Percentiles rank a stretch among this genome's conserved stretches.
Conservation (phyloP, 2,797 vertebrate genomes). For the Forpus xanthops region DNA sequence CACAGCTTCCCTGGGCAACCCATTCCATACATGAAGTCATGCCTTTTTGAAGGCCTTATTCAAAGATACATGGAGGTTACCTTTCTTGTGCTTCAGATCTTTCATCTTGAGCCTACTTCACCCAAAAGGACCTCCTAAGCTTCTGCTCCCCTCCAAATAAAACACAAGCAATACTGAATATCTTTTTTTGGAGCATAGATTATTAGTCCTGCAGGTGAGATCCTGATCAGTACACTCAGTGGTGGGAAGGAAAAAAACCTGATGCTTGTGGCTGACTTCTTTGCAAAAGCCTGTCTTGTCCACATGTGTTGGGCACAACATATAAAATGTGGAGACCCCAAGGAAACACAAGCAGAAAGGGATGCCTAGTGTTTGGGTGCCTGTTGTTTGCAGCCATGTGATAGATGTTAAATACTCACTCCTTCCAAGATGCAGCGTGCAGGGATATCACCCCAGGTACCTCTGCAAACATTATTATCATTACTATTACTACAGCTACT, state of each 20-base stretch:
- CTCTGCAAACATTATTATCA: background rate
- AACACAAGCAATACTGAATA: background rate
- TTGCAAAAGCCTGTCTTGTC: background rate
- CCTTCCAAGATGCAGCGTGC: background rate
- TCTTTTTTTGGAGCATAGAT: background rate
- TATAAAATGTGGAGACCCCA: fast-evolving
- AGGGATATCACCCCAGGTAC: background rate
- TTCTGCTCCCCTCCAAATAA: background rate
- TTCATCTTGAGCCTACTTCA: background rate
- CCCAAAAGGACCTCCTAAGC: background rate
- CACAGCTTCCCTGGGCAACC: too few relatives aligned
- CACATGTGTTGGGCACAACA: background rate
- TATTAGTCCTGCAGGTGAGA: background rate
- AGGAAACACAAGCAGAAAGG: background rate
- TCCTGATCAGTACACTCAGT: background rate
- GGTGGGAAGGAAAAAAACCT: background rate
- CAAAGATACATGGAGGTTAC: background rate
- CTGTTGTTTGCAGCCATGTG: background rate
- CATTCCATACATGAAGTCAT: background rate
- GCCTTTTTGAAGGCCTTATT: background rate
- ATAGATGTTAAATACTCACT: background rate
- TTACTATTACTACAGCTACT: background rate
- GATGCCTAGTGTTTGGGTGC: background rate
- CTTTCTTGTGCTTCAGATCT: background rate
- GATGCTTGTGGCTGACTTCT: background rate